Conservation (phyloP, 35 echinoderm and acorn worm species). For the Amphiura filiformis region DNA sequence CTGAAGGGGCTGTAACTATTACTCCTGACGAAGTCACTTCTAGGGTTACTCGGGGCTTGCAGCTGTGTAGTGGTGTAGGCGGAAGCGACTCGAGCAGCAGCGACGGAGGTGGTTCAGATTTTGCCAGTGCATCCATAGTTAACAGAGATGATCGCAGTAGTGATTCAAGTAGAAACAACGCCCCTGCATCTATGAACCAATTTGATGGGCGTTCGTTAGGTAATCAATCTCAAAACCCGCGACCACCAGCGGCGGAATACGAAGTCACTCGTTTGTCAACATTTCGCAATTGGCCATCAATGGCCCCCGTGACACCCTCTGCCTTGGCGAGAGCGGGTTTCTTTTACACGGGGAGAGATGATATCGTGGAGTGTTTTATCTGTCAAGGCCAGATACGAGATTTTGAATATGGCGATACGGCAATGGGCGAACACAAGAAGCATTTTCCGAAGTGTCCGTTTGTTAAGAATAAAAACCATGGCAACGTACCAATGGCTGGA, state of each 20-base stretch:
- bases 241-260: background rate
- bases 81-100: no score
- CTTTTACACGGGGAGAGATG: slow-evolving; percentile 64
- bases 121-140: no score
- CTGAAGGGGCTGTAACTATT: no score
- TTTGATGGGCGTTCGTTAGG: background rate
- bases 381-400: slow-evolving; percentile 78
- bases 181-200: background rate
- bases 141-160: no score
- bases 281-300: slow-evolving; percentile 60
- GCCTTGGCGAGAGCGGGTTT: slow-evolving; percentile 85
- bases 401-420: slow-evolving; percentile 84
- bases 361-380: slow-evolving; percentile 84
- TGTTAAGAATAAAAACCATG: slow-evolving; percentile 44
- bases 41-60: no score
- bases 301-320: slow-evolving; percentile 46
- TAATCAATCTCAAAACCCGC: background rate
- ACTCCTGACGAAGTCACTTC: no score
- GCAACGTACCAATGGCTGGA: slow-evolving; percentile 57
- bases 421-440: slow-evolving; percentile 89
- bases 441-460: slow-evolving; percentile 81
- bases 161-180: background rate
- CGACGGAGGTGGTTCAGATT: no score
- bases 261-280: slow-evolving; percentile 46
- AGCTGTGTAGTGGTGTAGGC: no score